Evolutionary conservation across 1,140 invertebrate genomes (phyloP).

Genomic region (Drosophila mayri): DNA sequence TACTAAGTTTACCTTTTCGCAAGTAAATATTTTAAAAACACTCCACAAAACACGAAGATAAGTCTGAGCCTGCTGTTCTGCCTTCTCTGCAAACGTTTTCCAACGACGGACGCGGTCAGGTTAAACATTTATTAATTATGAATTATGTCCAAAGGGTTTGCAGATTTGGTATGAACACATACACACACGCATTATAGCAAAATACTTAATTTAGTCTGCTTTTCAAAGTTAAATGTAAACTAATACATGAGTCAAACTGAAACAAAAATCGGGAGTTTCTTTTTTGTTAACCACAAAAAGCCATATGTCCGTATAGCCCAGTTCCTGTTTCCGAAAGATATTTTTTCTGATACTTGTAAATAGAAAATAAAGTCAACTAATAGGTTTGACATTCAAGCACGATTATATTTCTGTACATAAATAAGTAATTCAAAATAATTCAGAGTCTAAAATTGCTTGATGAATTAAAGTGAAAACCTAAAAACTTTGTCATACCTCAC

Average conservation of each 20-base stretch:
- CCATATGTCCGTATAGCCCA: neutral
- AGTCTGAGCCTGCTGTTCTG: neutral
- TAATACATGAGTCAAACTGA: neutral
- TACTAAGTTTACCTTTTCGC: slow-evolving; percentile 5
- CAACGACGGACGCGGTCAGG: neutral
- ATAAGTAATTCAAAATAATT: neutral
- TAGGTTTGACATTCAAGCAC: neutral
- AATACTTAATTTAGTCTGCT: neutral
- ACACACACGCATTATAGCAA: neutral
- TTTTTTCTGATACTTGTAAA: slow-evolving; percentile 5
- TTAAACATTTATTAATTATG: neutral
- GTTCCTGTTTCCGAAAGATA: slow-evolving; percentile 14
- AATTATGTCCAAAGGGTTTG: neutral
- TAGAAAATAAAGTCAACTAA: neutral
- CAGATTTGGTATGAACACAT: neutral
- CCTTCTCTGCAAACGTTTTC: slow-evolving; percentile 1
- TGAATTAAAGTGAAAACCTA: neutral
- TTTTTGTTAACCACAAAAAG: slow-evolving; percentile 2
- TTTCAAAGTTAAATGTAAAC: slow-evolving; percentile 2
- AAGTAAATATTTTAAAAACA: slow-evolving; percentile 4
- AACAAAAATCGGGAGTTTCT: neutral
- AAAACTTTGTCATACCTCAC: neutral
- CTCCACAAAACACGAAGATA: neutral
- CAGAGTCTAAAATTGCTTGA: too few relatives aligned
- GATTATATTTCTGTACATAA: slow-evolving; percentile 1